phyloP scores from a whole-genome alignment of 2,888 invertebrate species.

The Trachelus iudaicus region DNA sequence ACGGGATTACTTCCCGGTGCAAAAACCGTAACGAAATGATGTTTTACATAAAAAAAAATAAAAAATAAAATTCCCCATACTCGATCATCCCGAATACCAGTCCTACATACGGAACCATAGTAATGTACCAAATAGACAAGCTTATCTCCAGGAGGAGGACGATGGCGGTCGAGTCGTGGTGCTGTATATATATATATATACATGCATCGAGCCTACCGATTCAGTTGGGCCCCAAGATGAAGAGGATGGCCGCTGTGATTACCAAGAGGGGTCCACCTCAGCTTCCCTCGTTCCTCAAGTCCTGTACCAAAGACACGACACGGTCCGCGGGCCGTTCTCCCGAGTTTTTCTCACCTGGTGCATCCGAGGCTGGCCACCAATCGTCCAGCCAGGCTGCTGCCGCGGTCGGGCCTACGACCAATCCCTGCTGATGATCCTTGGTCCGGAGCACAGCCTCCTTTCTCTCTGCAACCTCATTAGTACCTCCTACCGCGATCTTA shows the following conservation, averaged over 20 bases:
- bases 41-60: background rate
- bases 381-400: conserved; percentile 49
- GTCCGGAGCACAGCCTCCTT: conserved; percentile 53
- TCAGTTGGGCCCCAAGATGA: background rate
- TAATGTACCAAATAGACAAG: background rate
- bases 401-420: conserved; percentile 44
- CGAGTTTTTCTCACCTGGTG: conserved; percentile 33
- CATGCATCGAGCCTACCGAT: background rate
- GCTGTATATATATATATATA: background rate
- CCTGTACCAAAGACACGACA: background rate
- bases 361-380: conserved; percentile 24
- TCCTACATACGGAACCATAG: background rate
- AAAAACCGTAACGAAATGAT: background rate
- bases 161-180: background rate
- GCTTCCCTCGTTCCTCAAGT: background rate
- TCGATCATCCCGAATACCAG: background rate
- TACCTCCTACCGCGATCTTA: conserved; percentile 27
- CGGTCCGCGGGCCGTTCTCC: background rate
- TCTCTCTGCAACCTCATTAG: conserved; percentile 47
- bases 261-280: background rate
- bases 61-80: background rate
- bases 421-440: conserved; percentile 53
- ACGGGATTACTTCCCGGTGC: conserved; percentile 38
- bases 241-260: conserved; percentile 11
- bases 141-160: background rate